phyloP scores from a whole-genome alignment of 2,888 invertebrate species.

The Synanthedon vespiformis region DNA sequence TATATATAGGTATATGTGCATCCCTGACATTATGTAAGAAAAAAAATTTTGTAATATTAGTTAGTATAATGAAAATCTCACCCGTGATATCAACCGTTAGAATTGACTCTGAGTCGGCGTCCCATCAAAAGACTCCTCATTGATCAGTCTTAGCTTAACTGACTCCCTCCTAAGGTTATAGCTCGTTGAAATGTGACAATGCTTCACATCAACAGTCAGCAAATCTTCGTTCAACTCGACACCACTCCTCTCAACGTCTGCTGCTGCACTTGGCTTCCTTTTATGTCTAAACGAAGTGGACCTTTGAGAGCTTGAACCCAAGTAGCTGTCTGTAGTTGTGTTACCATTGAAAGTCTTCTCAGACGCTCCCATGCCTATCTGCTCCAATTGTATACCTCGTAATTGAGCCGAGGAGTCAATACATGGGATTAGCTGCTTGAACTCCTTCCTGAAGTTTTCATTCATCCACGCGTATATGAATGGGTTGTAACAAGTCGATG shows the following conservation, averaged over 20 bases:
- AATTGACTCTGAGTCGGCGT: slow-evolving; percentile 58
- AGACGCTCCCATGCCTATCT: slow-evolving; percentile 67
- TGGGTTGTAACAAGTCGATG: slow-evolving; percentile 96
- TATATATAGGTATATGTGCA: too few relatives aligned
- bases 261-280: slow-evolving; percentile 72
- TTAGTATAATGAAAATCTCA: slow-evolving; percentile 17
- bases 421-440: slow-evolving; percentile 81
- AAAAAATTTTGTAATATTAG: too few relatives aligned
- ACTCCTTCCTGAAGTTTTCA: slow-evolving; percentile 94
- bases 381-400: slow-evolving; percentile 60
- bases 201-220: slow-evolving; percentile 55
- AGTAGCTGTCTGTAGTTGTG: slow-evolving; percentile 76
- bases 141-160: slow-evolving; percentile 56
- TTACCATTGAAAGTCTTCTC: slow-evolving; percentile 83
- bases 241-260: slow-evolving; percentile 71
- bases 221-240: slow-evolving; percentile 59
- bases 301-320: slow-evolving; percentile 69
- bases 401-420: slow-evolving; percentile 64
- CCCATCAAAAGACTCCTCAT: slow-evolving; percentile 61
- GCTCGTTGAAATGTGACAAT: slow-evolving; percentile 63
- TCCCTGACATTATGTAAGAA: too few relatives aligned
- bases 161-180: slow-evolving; percentile 60
- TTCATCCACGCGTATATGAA: slow-evolving; percentile 98
- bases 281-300: slow-evolving; percentile 64
- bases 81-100: slow-evolving; percentile 58